These are phyloP conservation scores for Antigone vipio DNA, from an alignment of 2,113 vertebrate species.

Conservation along the genomic window DNA sequence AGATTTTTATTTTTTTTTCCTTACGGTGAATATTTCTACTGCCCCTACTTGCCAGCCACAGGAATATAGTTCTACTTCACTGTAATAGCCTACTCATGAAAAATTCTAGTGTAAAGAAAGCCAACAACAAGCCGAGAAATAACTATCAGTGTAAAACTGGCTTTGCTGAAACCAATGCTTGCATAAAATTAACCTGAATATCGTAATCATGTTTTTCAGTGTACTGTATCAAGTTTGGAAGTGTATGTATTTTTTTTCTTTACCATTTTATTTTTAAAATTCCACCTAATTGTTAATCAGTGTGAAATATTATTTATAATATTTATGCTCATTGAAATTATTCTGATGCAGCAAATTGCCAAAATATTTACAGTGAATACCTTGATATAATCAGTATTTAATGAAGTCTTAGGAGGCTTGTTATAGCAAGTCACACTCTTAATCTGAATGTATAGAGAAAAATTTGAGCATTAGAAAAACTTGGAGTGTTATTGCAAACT, in stretches of 20 bases:
- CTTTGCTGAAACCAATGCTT: background rate
- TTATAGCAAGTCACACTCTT: background rate
- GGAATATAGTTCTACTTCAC: background rate
- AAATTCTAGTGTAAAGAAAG: background rate
- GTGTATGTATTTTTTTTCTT: background rate
- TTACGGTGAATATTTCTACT: background rate
- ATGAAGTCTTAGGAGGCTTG: background rate
- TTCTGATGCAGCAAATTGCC: conserved; percentile 41
- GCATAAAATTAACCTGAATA: background rate
- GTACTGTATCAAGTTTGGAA: background rate
- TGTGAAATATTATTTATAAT: background rate
- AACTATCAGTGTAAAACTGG: background rate
- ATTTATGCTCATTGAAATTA: background rate
- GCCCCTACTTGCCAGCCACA: background rate
- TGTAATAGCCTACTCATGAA: background rate
- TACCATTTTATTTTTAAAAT: background rate
- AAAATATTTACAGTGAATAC: conserved; percentile 28
- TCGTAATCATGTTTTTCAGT: background rate
- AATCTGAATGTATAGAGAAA: background rate
- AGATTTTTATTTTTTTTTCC: background rate
- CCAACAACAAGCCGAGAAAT: background rate
- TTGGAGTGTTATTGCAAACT: background rate
- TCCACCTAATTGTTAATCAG: background rate
- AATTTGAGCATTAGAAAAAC: background rate
- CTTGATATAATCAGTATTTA: background rate